These are phyloP conservation scores for Notothenia rossii DNA, from an alignment of 2,113 vertebrate species.

Conservation along the genomic window DNA sequence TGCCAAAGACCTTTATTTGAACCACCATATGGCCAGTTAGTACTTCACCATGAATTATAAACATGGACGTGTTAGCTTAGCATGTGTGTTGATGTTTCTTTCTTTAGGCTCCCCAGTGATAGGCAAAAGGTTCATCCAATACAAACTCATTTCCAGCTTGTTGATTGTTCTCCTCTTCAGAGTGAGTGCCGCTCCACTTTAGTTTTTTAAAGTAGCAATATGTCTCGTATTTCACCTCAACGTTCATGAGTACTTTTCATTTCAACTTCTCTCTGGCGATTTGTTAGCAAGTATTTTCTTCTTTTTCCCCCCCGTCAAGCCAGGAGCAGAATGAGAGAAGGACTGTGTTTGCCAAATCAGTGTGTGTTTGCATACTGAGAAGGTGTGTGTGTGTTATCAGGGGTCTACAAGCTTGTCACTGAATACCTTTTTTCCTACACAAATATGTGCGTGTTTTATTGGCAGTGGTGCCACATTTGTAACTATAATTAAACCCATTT, in stretches of 20 bases:
- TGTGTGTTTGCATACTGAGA: slow-evolving; percentile 53
- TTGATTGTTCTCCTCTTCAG: neutral
- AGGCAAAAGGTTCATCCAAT: neutral
- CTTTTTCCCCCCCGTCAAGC: neutral
- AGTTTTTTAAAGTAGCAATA: slow-evolving; percentile 15
- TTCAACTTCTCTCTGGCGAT: slow-evolving; percentile 24
- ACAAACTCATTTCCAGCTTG: neutral
- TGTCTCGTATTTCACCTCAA: slow-evolving; percentile 4
- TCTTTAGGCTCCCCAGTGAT: neutral
- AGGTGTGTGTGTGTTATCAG: slow-evolving; percentile 60
- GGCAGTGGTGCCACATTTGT: slow-evolving; percentile 37
- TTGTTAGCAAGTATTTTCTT: slow-evolving; percentile 29
- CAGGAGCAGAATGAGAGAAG: slow-evolving; percentile 38
- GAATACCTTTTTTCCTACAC: slow-evolving; percentile 34
- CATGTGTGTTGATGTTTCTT: neutral
- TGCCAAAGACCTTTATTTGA: neutral
- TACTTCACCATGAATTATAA: neutral
- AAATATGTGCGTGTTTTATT: slow-evolving; percentile 10
- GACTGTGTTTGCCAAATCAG: slow-evolving; percentile 45
- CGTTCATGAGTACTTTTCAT: slow-evolving; percentile 30
- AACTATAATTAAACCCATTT: slow-evolving; percentile 35
- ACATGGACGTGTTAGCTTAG: neutral
- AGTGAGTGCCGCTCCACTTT: slow-evolving; percentile 15
- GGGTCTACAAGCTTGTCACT: slow-evolving; percentile 46
- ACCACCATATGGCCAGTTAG: neutral